Conservation (phyloP, 2,888 invertebrate genomes). For the Troides helena region DNA sequence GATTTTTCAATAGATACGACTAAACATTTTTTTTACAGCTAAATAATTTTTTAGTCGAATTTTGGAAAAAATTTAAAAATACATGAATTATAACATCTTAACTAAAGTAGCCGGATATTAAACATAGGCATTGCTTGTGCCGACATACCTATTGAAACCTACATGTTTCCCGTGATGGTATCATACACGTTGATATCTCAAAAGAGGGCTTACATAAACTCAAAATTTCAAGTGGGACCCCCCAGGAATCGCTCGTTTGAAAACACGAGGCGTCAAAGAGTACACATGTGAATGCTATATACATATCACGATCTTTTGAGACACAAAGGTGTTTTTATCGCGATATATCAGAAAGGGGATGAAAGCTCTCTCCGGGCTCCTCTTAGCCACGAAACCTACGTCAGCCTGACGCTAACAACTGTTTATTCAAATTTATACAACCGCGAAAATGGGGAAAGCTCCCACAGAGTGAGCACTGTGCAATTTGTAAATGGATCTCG, state of each 20-base stretch:
- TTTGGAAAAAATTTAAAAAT: too few relatives aligned
- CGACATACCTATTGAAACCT: neutral
- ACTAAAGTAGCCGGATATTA: too few relatives aligned
- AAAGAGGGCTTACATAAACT: neutral
- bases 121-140: too few relatives aligned
- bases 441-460: slow-evolving; percentile 52
- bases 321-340: slow-evolving; percentile 30
- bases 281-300: slow-evolving; percentile 12
- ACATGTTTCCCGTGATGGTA: neutral
- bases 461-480: slow-evolving; percentile 56
- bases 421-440: slow-evolving; percentile 73
- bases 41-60: too few relatives aligned
- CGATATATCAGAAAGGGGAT: slow-evolving; percentile 25
- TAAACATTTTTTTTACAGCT: too few relatives aligned
- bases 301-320: slow-evolving; percentile 28
- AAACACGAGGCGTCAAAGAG: slow-evolving; percentile 13
- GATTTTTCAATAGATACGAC: too few relatives aligned
- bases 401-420: slow-evolving; percentile 40
- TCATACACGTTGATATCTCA: neutral
- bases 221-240: neutral
- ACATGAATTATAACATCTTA: too few relatives aligned
- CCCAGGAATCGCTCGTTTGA: neutral
- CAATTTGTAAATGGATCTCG: slow-evolving; percentile 73
- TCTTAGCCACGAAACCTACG: slow-evolving; percentile 23
- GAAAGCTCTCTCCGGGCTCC: slow-evolving; percentile 22